phyloP scores from a whole-genome alignment of 2,113 vertebrate genomes.

The Gobiocypris rarus region DNA sequence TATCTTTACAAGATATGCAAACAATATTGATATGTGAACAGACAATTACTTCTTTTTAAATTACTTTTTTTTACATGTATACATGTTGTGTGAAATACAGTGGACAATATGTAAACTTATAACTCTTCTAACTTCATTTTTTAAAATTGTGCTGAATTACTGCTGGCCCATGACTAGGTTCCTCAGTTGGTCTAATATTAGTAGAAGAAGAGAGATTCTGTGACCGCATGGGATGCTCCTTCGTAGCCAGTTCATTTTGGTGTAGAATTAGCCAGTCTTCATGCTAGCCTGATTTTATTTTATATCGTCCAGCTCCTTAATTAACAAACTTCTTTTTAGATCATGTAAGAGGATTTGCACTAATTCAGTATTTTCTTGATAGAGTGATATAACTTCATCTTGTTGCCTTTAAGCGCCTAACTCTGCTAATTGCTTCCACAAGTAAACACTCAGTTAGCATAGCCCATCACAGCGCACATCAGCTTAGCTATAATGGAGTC shows the following conservation, averaged over 20 bases:
- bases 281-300: conserved; percentile 13
- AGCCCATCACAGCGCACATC: conserved; percentile 47
- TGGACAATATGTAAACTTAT: conserved; percentile 56
- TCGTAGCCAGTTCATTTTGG: neutral
- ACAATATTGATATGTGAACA: neutral
- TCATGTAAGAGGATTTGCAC: neutral
- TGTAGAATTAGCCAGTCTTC: neutral
- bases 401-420: conserved; percentile 2
- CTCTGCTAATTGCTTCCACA: conserved; percentile 53
- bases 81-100: conserved; percentile 29
- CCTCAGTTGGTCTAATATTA: conserved; percentile 63
- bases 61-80: no score
- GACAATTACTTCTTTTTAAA: neutral
- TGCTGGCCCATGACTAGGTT: conserved; percentile 65
- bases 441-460: conserved; percentile 50
- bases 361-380: conserved; percentile 11
- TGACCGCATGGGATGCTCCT: neutral
- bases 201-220: conserved; percentile 51
- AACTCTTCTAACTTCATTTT: neutral
- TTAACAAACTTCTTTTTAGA: conserved; percentile 12
- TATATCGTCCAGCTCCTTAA: neutral
- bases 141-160: conserved; percentile 63
- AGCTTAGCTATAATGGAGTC: conserved; percentile 32
- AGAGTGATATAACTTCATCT: neutral
- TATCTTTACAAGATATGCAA: neutral